phyloP scores from a whole-genome alignment of 1,140 invertebrate species.

The Nebria ingens region DNA sequence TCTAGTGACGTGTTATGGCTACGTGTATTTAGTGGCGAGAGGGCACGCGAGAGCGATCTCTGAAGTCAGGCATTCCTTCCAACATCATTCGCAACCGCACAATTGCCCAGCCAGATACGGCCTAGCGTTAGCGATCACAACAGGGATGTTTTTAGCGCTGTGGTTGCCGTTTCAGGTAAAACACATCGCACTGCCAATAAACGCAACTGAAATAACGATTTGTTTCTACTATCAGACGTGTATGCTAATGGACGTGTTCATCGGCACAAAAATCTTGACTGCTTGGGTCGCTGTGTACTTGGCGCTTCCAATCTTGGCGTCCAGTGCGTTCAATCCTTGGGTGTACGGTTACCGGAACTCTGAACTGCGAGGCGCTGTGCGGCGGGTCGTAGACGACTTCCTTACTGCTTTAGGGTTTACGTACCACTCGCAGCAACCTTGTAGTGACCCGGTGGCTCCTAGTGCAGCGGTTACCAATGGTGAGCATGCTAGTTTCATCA shows the following conservation, averaged over 20 bases:
- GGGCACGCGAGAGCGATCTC: slow-evolving; percentile 54
- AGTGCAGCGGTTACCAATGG: slow-evolving; percentile 29
- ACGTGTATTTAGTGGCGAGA: slow-evolving; percentile 54
- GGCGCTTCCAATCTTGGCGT: slow-evolving; percentile 46
- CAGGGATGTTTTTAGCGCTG: slow-evolving; percentile 48
- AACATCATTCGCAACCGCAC: slow-evolving; percentile 35
- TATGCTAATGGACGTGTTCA: slow-evolving; percentile 44
- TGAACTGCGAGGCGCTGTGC: slow-evolving; percentile 49
- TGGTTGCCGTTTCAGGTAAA: slow-evolving; percentile 55
- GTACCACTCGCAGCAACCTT: slow-evolving; percentile 25
- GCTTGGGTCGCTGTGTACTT: slow-evolving; percentile 44
- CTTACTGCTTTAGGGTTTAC: slow-evolving; percentile 36
- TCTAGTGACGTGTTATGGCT: slow-evolving; percentile 51
- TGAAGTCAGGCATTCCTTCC: slow-evolving; percentile 49
- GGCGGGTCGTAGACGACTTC: slow-evolving; percentile 43
- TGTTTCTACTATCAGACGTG: slow-evolving; percentile 36
- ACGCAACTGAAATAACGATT: too few species aligned
- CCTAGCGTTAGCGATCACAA: slow-evolving; percentile 50
- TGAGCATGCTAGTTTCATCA: slow-evolving; percentile 27
- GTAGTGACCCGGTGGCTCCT: slow-evolving; percentile 22
- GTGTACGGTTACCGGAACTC: slow-evolving; percentile 56
- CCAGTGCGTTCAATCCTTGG: slow-evolving; percentile 54
- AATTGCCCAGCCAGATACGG: slow-evolving; percentile 44
- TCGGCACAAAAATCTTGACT: slow-evolving; percentile 39
- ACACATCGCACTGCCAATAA: neutral